A percentile compares a stretch with the other conserved stretches of the same genome.
phyloP scores from a whole-genome alignment of 2,797 vertebrate species.

The Poeciliopsis gracilis region DNA sequence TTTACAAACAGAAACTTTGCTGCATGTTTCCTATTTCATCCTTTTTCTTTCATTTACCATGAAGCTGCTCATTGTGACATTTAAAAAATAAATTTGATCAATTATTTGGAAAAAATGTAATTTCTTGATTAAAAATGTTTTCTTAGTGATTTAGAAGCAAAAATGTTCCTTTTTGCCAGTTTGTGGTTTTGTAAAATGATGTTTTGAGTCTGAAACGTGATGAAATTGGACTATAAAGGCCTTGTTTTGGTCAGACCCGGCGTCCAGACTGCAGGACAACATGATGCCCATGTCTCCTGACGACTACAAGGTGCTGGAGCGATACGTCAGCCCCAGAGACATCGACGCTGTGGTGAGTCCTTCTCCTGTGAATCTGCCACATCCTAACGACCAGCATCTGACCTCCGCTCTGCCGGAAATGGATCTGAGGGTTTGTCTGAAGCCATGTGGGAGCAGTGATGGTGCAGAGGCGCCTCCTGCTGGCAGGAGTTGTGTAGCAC shows the following conservation, averaged over 20 bases:
- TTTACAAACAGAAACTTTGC: no score
- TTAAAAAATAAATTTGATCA: no score
- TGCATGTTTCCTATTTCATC: no score
- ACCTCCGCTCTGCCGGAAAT: background rate
- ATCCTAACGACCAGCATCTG: background rate
- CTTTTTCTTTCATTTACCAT: no score
- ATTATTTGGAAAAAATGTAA: no score
- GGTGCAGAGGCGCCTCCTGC: background rate
- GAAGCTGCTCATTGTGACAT: no score
- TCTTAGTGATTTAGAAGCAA: no score
- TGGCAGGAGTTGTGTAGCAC: background rate
- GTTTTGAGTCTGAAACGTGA: background rate
- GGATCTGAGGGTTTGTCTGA: background rate
- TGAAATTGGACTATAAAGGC: background rate
- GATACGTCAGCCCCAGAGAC: conserved; percentile 79
- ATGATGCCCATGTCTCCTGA: conserved; percentile 90
- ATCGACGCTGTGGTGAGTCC: conserved; percentile 86
- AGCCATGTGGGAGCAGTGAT: no score
- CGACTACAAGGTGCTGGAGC: conserved; percentile 84
- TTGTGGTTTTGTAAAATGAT: no score
- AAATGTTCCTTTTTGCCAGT: no score
- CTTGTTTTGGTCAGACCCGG: conserved; percentile 47
- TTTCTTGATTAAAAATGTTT: no score
- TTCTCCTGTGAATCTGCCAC: no score
- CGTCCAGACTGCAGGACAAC: conserved; percentile 73